Evolutionary conservation across 2,888 invertebrate genomes (phyloP).

Genomic region (Andrena bucephala): DNA sequence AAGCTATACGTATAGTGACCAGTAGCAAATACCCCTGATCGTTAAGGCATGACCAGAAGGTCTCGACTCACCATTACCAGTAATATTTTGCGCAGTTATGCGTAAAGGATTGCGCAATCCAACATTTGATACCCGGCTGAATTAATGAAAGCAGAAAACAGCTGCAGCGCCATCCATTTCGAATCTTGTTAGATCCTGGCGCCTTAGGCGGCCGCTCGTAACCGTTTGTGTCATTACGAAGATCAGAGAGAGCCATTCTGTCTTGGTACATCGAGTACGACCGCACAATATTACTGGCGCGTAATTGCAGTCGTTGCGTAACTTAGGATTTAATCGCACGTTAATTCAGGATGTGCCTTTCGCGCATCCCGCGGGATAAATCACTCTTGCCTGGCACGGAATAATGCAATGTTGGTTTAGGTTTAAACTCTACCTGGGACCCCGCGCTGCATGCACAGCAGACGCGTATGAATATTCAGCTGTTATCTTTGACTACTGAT

Average conservation of each 20-base stretch:
- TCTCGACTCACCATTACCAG: not conserved
- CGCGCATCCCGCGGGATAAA: conserved; percentile 56
- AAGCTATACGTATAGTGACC: not conserved
- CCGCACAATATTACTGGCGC: conserved; percentile 52
- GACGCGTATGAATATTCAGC: conserved; percentile 60
- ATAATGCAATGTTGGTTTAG: conserved; percentile 72
- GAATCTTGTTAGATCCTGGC: conserved; percentile 24
- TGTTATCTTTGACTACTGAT: conserved; percentile 54
- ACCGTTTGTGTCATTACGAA: conserved; percentile 60
- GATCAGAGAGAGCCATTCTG: conserved; percentile 57
- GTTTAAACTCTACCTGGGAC: conserved; percentile 58
- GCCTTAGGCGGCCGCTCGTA: conserved; percentile 46
- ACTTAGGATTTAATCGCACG: conserved; percentile 68
- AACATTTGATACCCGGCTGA: not conserved
- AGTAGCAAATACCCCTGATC: not conserved
- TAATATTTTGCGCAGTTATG: not conserved
- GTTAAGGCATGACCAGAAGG: not conserved
- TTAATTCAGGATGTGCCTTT: conserved; percentile 58
- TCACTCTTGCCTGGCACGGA: conserved; percentile 59
- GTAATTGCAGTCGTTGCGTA: conserved; percentile 67
- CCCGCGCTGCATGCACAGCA: not conserved
- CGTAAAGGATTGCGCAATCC: not conserved
- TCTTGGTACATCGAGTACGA: conserved; percentile 44
- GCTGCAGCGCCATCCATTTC: conserved; percentile 2
- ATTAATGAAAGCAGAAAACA: conserved; percentile 19